Percentiles rank a stretch among this genome's conserved stretches.
phyloP scores from a whole-genome alignment of 2,797 vertebrate species.

The Xenops minutus region DNA sequence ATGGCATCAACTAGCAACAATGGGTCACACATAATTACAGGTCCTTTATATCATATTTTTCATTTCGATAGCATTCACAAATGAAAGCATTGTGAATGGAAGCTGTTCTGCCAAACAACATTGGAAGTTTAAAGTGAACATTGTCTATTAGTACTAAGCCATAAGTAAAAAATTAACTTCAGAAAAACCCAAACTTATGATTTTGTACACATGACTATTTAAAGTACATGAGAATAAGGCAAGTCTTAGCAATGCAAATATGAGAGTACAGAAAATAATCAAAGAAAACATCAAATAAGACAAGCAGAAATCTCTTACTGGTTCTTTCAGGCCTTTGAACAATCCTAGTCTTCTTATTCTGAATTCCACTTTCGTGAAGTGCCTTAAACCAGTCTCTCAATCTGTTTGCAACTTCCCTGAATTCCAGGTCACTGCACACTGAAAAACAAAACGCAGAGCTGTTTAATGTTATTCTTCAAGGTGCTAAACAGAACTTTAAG shows the following conservation, averaged over 20 bases:
- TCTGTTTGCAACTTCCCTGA: slow-evolving; percentile 89
- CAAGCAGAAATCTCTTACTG: slow-evolving; percentile 78
- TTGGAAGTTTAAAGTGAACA: neutral
- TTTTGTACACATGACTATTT: neutral
- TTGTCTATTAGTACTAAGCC: neutral
- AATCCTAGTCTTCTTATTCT: slow-evolving; percentile 84
- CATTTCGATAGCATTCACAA: neutral
- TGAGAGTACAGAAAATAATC: neutral
- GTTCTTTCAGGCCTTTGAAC: slow-evolving; percentile 87
- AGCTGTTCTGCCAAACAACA: neutral
- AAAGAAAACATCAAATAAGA: neutral
- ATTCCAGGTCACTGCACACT: slow-evolving; percentile 90
- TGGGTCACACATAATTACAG: neutral
- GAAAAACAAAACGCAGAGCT: slow-evolving; percentile 47
- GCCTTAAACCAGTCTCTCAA: slow-evolving; percentile 95
- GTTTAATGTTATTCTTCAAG: neutral
- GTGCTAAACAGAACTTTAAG: neutral
- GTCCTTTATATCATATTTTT: neutral
- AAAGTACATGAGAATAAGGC: neutral
- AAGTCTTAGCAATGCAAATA: neutral
- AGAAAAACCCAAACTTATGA: neutral
- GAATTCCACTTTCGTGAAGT: slow-evolving; percentile 89
- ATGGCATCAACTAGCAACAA: neutral
- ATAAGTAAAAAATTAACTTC: neutral
- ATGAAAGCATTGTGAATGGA: neutral